A percentile compares a stretch with the other conserved stretches of the same genome.
Conservation (phyloP, 2,888 invertebrate genomes). For the Cactoblastis cactorum region DNA sequence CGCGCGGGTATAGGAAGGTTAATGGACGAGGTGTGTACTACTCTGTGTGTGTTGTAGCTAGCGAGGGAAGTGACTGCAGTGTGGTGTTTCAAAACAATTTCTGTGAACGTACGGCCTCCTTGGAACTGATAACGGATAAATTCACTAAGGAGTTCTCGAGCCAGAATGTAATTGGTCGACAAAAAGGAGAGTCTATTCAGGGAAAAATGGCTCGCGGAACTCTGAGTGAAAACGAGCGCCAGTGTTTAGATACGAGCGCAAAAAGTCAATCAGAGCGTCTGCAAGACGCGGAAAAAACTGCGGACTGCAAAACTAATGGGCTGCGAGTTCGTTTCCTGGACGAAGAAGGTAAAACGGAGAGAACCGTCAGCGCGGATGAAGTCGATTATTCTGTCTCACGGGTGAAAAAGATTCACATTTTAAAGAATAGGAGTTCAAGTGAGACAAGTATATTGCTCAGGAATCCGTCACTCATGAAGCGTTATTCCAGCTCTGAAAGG, state of each 20-base stretch:
- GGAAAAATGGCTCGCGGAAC: slow-evolving; percentile 70
- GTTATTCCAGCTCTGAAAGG: slow-evolving; percentile 54
- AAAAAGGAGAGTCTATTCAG: slow-evolving; percentile 28
- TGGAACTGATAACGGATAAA: slow-evolving; percentile 22
- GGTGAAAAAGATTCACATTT: slow-evolving; percentile 72
- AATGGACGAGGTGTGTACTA: slow-evolving; percentile 72
- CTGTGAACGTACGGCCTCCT: slow-evolving; percentile 29
- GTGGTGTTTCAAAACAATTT: slow-evolving; percentile 32
- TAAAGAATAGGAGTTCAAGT: slow-evolving; percentile 73
- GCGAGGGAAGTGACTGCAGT: slow-evolving; percentile 52
- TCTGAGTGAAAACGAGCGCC: slow-evolving; percentile 68
- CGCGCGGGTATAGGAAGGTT: too few species aligned
- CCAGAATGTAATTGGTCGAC: slow-evolving; percentile 40
- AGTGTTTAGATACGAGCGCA: slow-evolving; percentile 56
- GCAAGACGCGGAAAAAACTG: slow-evolving; percentile 57
- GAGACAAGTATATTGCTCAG: slow-evolving; percentile 71
- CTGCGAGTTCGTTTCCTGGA: slow-evolving; percentile 69
- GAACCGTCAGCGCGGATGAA: slow-evolving; percentile 69
- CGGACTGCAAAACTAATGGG: slow-evolving; percentile 56
- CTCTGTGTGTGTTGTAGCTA: slow-evolving; percentile 63
- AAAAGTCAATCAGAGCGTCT: slow-evolving; percentile 59
- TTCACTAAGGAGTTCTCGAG: slow-evolving; percentile 26
- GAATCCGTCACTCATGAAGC: slow-evolving; percentile 63
- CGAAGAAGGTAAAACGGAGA: slow-evolving; percentile 72
- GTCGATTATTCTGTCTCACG: slow-evolving; percentile 64